Evolutionary conservation across 2,888 invertebrate species (phyloP), one percentile per base, ranked within the genome.

Genomic region (Mayetiola destructor): DNA sequence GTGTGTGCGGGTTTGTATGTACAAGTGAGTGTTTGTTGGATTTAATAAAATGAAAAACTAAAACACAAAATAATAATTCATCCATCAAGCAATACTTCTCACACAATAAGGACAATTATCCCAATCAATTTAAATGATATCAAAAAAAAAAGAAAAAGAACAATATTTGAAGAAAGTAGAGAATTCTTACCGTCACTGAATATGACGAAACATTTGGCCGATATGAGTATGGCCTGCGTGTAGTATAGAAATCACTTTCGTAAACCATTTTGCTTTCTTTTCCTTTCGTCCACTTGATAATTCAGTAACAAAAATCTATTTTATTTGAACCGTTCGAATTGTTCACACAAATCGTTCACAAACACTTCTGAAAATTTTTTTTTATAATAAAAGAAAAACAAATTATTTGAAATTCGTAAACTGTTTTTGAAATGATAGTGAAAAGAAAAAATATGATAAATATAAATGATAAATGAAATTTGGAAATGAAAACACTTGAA

Each of bases 211-310:
- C 72, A 62, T 77, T 76, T 60, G 82, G 84, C 75, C 86, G 76
- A 73, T 84, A 79, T 73, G 84, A 79, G 71, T 84, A 84, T 64
- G 87, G 85, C 76, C 89, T 83, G 76, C 89, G 84, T 74, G 85
- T 86, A 69, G 89, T 88, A 76, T 88, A 87, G 77, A 88, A 90
- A 77, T 89, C 89, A 80, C 86, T 85, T 78, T 88, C 88, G 84
- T 89, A 89, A 77, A 89, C 89, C 89, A 90, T 90, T 75, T 77
- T 80, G 62, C 63, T 62, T 64, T 60, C 63, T 61, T 63, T 62
- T 60, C 58, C 53, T 60, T 59, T 60, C n/a, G n/a, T n/a, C n/a
- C n/a, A n/a, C n/a, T n/a, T n/a, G n/a, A n/a, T n/a, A n/a, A n/a
- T n/a, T n/a, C n/a, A n/a, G n/a, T n/a, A n/a, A n/a, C n/a, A n/a